Conservation (phyloP, 2,888 invertebrate species). For the Stenodema calcarata region DNA sequence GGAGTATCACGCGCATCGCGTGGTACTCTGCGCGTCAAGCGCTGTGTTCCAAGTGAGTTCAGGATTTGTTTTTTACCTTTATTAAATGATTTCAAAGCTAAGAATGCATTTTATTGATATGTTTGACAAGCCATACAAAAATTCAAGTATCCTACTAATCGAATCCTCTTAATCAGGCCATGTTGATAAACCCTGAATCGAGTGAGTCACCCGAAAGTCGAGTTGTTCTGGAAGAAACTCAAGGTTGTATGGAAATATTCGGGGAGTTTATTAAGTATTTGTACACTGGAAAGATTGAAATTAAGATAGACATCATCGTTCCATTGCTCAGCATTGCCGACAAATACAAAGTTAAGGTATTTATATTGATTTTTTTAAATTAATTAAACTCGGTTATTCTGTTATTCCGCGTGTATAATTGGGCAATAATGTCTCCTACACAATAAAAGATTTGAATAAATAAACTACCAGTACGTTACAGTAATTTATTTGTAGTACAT, state of each 20-base stretch:
- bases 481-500: background rate
- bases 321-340: conserved; percentile 89
- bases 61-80: background rate
- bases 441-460: no score
- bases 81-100: no score
- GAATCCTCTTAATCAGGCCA: conserved; percentile 68
- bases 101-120: no score
- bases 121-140: no score
- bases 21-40: conserved; percentile 91
- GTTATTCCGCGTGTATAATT: no score
- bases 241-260: conserved; percentile 83
- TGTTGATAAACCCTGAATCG: conserved; percentile 95
- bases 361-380: background rate
- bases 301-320: conserved; percentile 83
- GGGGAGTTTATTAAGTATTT: conserved; percentile 87
- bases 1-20: conserved; percentile 85
- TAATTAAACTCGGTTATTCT: no score
- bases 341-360: conserved; percentile 90
- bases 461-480: no score
- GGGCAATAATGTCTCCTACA: no score
- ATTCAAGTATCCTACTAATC: no score
- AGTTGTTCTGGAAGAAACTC: conserved; percentile 85
- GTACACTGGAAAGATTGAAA: conserved; percentile 88
- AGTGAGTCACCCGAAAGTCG: conserved; percentile 85
- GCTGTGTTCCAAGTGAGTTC: conserved; percentile 86